phyloP scores from a whole-genome alignment of 2,888 invertebrate species.

The Drosophila helvetica region DNA sequence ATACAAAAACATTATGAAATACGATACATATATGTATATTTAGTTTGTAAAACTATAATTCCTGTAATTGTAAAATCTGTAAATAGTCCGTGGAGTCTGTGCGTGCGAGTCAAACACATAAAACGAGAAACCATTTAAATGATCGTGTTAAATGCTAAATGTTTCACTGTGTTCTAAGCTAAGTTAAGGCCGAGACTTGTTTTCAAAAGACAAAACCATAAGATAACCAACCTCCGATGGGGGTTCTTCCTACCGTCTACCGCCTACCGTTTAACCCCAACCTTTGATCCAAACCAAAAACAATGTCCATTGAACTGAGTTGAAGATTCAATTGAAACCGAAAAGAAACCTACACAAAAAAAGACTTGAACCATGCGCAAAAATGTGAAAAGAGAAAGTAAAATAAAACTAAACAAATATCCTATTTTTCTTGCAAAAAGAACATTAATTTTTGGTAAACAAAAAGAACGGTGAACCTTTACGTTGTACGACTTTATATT shows the following conservation, averaged over 20 bases:
- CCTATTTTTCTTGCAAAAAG: conserved; percentile 60
- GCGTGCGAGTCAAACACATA: conserved; percentile 25
- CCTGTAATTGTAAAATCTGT: conserved; percentile 74
- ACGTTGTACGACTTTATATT: conserved; percentile 32
- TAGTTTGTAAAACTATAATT: conserved; percentile 65
- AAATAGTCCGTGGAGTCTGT: conserved; percentile 54
- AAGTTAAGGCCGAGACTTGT: conserved; percentile 34
- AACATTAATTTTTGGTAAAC: conserved; percentile 21
- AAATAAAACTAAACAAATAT: conserved; percentile 27
- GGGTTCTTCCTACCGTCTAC: conserved; percentile 17
- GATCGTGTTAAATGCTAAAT: conserved; percentile 51
- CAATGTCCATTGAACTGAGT: conserved; percentile 48
- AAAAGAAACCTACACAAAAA: conserved; percentile 51
- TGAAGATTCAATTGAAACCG: conserved; percentile 46
- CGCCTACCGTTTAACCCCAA: conserved; percentile 2
- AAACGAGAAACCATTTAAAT: conserved; percentile 31
- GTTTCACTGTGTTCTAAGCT: conserved; percentile 45
- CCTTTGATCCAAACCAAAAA: conserved; percentile 47
- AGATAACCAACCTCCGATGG: conserved; percentile 16
- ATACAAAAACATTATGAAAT: conserved; percentile 11
- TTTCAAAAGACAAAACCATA: conserved; percentile 11
- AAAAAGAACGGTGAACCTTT: conserved; percentile 14
- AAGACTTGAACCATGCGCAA: conserved; percentile 56
- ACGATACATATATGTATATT: conserved; percentile 33
- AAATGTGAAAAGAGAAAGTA: conserved; percentile 28